Evolutionary conservation across 2,797 vertebrate genomes (phyloP).

Genomic region (Simalia tracyae): DNA sequence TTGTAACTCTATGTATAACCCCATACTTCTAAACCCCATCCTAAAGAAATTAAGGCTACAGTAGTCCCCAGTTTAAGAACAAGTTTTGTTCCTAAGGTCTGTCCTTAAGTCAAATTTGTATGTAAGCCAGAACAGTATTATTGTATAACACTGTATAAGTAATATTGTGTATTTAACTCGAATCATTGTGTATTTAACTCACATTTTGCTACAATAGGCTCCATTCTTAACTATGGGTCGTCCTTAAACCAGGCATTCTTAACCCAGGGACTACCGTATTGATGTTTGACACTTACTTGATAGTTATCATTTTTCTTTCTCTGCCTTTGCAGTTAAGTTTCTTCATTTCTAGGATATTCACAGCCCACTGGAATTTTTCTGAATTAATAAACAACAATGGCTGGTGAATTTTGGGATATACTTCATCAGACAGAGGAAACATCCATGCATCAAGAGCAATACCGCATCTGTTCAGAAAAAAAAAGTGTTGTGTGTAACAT

Average conservation of each 20-base stretch:
- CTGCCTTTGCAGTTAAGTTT: conserved; percentile 76
- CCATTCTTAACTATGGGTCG: no score
- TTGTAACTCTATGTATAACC: not conserved
- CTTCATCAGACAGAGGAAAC: conserved; percentile 84
- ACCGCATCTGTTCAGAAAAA: conserved; percentile 80
- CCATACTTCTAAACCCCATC: not conserved
- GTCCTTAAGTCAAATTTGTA: no score
- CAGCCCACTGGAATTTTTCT: conserved; percentile 88
- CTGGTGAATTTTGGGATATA: conserved; percentile 82
- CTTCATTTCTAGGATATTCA: conserved; percentile 85
- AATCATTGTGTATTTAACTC: no score
- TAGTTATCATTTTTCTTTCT: conserved; percentile 95
- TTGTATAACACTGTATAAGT: no score
- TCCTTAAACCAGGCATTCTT: no score
- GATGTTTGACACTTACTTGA: conserved; percentile 77
- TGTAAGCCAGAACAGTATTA: no score
- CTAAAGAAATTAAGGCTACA: not conserved
- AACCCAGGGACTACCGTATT: no score
- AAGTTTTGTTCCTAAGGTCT: no score
- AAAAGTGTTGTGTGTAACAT: not conserved
- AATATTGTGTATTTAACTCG: no score
- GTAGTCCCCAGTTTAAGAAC: no score
- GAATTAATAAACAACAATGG: conserved; percentile 96
- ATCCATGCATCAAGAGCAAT: conserved; percentile 93
- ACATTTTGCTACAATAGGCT: no score